Percentiles rank a stretch among this genome's conserved stretches.
Evolutionary conservation across 2,888 invertebrate genomes (phyloP).

Genomic region (Rhogogaster chlorosoma): DNA sequence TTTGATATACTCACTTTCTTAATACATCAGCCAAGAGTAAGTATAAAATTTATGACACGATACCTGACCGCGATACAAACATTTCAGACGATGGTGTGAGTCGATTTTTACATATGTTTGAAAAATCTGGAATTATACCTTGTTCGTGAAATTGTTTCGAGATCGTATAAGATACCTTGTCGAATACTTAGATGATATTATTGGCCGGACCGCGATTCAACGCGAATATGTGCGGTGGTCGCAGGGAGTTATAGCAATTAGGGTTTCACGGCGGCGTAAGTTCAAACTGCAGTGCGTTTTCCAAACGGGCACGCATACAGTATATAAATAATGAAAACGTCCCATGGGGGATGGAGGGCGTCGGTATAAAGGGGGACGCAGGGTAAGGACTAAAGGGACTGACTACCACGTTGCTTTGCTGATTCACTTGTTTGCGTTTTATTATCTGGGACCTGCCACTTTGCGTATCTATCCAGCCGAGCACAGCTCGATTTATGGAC

Average conservation of each 20-base stretch:
- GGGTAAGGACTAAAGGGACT: conserved; percentile 25
- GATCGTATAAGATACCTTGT: not conserved
- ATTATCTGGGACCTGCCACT: conserved; percentile 62
- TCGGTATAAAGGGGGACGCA: not conserved
- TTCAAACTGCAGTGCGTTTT: conserved; percentile 28
- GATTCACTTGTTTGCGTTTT: conserved; percentile 69
- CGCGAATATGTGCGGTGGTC: not conserved
- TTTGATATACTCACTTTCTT: not conserved
- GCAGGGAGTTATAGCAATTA: conserved; percentile 30
- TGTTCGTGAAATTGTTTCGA: no score
- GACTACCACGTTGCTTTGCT: conserved; percentile 53
- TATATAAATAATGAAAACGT: conserved; percentile 49
- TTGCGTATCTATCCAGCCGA: conserved; percentile 39
- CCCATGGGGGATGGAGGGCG: conserved; percentile 34
- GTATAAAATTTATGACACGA: not conserved
- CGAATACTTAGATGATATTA: not conserved
- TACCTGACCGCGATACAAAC: no score
- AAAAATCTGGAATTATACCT: no score
- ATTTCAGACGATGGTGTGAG: no score
- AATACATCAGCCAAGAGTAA: not conserved
- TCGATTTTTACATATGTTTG: no score
- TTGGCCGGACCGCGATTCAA: not conserved
- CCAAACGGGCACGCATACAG: conserved; percentile 5
- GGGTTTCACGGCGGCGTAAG: conserved; percentile 43
- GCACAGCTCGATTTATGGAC: conserved; percentile 41